A percentile compares a stretch with the other conserved stretches of the same genome.
Conservation (phyloP, 2,888 invertebrate genomes). For the Tiphia femorata region DNA sequence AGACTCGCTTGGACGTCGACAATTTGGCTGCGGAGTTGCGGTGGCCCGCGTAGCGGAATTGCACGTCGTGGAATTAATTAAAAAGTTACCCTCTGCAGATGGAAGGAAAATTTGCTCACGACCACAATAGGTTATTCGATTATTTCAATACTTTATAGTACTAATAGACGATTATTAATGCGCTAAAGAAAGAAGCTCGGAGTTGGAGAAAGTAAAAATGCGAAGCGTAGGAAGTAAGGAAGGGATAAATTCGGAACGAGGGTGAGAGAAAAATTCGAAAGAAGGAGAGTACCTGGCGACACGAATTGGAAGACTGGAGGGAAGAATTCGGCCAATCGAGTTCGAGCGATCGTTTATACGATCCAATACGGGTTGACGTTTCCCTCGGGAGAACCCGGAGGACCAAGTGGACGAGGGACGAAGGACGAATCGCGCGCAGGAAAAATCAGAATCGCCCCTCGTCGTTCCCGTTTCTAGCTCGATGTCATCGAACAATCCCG, state of each 20-base stretch:
- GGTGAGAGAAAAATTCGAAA: neutral
- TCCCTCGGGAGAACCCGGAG: slow-evolving; percentile 16
- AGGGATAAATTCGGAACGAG: neutral
- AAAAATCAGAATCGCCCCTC: slow-evolving; percentile 3
- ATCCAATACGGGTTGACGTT: slow-evolving; percentile 29
- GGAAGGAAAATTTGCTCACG: too few relatives aligned
- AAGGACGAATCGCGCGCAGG: neutral
- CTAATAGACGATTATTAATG: too few relatives aligned
- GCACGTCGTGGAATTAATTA: too few relatives aligned
- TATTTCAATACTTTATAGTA: too few relatives aligned
- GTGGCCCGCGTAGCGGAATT: too few relatives aligned
- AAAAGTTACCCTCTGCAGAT: too few relatives aligned
- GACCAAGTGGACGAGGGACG: slow-evolving; percentile 5
- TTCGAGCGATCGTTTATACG: slow-evolving; percentile 1
- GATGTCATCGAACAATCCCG: slow-evolving; percentile 8
- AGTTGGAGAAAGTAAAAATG: too few relatives aligned
- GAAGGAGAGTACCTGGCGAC: neutral
- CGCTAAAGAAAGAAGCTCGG: too few relatives aligned
- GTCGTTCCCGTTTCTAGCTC: neutral
- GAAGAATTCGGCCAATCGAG: neutral
- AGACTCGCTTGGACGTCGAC: too few relatives aligned
- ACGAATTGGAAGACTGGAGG: slow-evolving; percentile 8
- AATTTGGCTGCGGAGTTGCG: too few relatives aligned
- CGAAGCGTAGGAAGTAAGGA: too few relatives aligned
- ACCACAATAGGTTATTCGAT: too few relatives aligned